Evolutionary conservation across 2,888 invertebrate genomes (phyloP), one percentile per base, ranked within the genome.

Genomic region (Camponotus fellah): DNA sequence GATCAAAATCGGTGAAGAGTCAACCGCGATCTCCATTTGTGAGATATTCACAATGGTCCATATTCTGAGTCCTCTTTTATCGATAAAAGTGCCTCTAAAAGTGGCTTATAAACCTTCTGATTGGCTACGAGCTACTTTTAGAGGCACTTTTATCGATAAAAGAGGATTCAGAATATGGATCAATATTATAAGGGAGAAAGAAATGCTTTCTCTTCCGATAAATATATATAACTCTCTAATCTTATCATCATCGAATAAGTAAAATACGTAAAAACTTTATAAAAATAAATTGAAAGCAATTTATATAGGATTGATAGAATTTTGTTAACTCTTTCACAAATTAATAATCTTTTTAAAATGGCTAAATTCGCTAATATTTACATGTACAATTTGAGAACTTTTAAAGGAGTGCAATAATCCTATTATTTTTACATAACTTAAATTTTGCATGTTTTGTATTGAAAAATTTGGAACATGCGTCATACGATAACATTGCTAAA

Each of bases 161-260:
- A n/a, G n/a, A n/a, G n/a, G n/a, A n/a, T n/a, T n/a, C n/a, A n/a
- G n/a, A n/a, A n/a, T n/a, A n/a, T n/a, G n/a, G n/a, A n/a, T n/a
- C 26, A 40, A 21, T 12, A 9, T 37, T 5, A 14, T 2, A 26
- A 26, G 2, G 26, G 26, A 26, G 26, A 75, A 49, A 37, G 32
- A 53, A 53, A 68, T 40, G 40, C 66, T 68, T 76, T 76, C 75
- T 49, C 49, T 40, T 56, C 40, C n/a, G 32, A 56, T 53, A 77
- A 43, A 34, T 21, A 21, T 12, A 37, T 49, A 26, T 3, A 68
- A n/a, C 8, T 53, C n/a, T 53, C 49, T 6, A 40, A 77, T 77
- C n/a, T 32, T 26, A 40, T 21, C 0, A 37, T 4, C 17, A 37
- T 3, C 37, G 49, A 49, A 21, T 14, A 46, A 34, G 9, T 26